These are phyloP conservation scores for Antitype chi DNA, from an alignment of 2,888 invertebrate genomes.

Conservation along the genomic window DNA sequence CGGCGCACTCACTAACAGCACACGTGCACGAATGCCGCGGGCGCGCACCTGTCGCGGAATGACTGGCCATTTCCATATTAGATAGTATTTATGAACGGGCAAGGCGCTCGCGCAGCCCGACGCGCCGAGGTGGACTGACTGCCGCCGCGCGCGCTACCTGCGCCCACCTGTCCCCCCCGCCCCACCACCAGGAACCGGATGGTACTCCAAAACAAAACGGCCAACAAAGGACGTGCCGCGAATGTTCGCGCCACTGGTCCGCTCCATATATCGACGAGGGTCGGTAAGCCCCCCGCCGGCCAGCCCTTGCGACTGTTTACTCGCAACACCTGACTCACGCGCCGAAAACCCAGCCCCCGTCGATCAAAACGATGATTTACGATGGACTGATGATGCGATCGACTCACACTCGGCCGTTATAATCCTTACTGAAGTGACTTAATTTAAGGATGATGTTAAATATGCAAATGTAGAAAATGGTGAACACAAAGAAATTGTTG, in stretches of 20 bases:
- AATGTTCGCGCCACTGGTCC: conserved; percentile 87
- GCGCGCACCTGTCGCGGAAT: conserved; percentile 90
- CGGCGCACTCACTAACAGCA: conserved; percentile 89
- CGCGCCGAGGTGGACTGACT: conserved; percentile 87
- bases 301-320: conserved; percentile 78
- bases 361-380: conserved; percentile 70
- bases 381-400: conserved; percentile 43
- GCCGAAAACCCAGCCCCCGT: conserved; percentile 74
- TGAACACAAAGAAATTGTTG: conserved; percentile 79
- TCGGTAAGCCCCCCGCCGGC: conserved; percentile 67
- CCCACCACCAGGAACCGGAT: conserved; percentile 90
- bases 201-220: conserved; percentile 90
- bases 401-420: conserved; percentile 65
- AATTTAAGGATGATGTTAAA: conserved; percentile 75
- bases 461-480: conserved; percentile 76
- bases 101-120: conserved; percentile 88
- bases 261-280: conserved; percentile 78
- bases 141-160: conserved; percentile 87
- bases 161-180: conserved; percentile 89
- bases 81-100: conserved; percentile 79
- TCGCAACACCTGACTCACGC: conserved; percentile 85
- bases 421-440: conserved; percentile 70
- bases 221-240: conserved; percentile 90
- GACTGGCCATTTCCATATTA: conserved; percentile 88
- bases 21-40: conserved; percentile 89